Evolutionary conservation across 2,888 invertebrate genomes (phyloP).

Genomic region (Pseudococcus jackbeardsleyi): DNA sequence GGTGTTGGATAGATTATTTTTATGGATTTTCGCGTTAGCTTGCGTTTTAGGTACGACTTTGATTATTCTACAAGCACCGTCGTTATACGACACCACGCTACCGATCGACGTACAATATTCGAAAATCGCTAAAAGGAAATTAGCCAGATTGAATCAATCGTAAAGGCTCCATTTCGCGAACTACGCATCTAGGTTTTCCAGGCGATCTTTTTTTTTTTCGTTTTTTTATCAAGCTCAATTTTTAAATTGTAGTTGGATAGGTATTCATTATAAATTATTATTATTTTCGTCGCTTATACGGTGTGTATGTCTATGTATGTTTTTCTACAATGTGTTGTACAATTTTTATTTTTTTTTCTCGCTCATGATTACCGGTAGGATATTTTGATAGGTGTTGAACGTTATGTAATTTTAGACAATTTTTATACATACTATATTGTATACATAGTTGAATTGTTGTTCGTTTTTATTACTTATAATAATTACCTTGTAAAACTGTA

Average conservation of each 20-base stretch:
- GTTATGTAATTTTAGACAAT: slow-evolving; percentile 54
- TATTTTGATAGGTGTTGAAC: slow-evolving; percentile 48
- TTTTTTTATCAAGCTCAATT: slow-evolving; percentile 55
- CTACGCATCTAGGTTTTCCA: not conserved
- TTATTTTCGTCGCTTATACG: slow-evolving; percentile 44
- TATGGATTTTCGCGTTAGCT: slow-evolving; percentile 94
- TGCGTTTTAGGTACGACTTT: slow-evolving; percentile 91
- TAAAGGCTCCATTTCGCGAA: not conserved
- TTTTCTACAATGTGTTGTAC: slow-evolving; percentile 37
- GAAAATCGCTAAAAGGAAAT: slow-evolving; percentile 91
- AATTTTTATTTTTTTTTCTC: slow-evolving; percentile 37
- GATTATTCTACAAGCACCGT: slow-evolving; percentile 91
- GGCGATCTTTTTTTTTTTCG: not conserved
- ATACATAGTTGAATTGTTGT: slow-evolving; percentile 50
- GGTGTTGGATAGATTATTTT: slow-evolving; percentile 96
- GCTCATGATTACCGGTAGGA: slow-evolving; percentile 55
- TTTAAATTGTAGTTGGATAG: slow-evolving; percentile 38
- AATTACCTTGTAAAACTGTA: slow-evolving; percentile 40
- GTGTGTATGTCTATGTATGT: slow-evolving; percentile 35
- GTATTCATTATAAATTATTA: not conserved
- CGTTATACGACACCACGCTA: slow-evolving; percentile 89
- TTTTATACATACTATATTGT: slow-evolving; percentile 34
- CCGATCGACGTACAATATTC: slow-evolving; percentile 92
- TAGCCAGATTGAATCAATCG: slow-evolving; percentile 69
- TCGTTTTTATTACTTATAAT: slow-evolving; percentile 53